Conservation (phyloP, 1,140 invertebrate genomes). For the Helicoverpa armigera region DNA sequence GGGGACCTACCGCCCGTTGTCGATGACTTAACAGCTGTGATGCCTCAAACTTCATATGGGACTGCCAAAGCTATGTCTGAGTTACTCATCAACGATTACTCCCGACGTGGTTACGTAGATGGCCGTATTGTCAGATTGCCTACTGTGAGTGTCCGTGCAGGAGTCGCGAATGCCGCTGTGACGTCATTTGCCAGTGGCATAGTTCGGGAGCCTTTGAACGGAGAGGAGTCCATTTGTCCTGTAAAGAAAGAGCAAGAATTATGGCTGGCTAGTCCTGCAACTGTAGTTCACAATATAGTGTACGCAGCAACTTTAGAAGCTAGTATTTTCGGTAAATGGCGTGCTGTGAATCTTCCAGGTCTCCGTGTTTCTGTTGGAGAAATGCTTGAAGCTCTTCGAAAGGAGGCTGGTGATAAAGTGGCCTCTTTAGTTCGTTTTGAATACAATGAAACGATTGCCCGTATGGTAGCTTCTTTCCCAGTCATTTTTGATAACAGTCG, state of each 20-base stretch:
- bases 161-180: constrained; percentile 70
- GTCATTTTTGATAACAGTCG: constrained; percentile 43
- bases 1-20: constrained; percentile 68
- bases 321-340: constrained; percentile 36
- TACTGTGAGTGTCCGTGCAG: constrained; percentile 72
- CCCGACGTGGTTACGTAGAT: constrained; percentile 70
- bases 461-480: constrained; percentile 40
- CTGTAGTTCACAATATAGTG: constrained; percentile 47
- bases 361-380: constrained; percentile 41
- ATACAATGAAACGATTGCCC: constrained; percentile 34
- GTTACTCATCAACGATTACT: constrained; percentile 74
- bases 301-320: constrained; percentile 46
- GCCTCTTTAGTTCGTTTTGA: constrained; percentile 43
- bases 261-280: constrained; percentile 71
- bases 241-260: constrained; percentile 63
- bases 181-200: constrained; percentile 78
- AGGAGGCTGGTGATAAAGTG: constrained; percentile 46
- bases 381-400: constrained; percentile 42
- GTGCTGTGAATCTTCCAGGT: constrained; percentile 45
- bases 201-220: constrained; percentile 74
- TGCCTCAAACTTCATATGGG: constrained; percentile 77
- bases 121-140: constrained; percentile 70
- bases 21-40: constrained; percentile 64
- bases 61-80: constrained; percentile 76
- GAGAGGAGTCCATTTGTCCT: constrained; percentile 62